Evolutionary conservation across 2,113 vertebrate species (phyloP).

Genomic region (western clawed frog (Xenopus tropicalis)): DNA sequence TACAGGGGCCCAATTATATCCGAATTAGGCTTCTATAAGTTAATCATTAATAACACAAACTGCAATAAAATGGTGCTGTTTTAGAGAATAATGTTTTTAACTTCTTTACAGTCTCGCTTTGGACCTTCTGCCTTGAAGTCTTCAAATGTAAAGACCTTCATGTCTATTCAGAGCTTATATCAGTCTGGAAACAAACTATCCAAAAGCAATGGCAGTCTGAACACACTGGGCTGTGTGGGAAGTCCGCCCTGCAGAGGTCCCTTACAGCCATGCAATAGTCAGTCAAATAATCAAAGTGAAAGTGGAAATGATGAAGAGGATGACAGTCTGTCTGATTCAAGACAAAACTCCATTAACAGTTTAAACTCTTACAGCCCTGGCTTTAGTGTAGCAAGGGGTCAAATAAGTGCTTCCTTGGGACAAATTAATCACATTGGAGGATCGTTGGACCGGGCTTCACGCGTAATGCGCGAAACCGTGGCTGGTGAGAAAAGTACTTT

Average conservation of each 20-base stretch:
- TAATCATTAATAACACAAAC: no score
- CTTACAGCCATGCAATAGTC: constrained; percentile 64
- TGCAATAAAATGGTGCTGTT: background rate
- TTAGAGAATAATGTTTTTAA: background rate
- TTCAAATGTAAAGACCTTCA: constrained; percentile 80
- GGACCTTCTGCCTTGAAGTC: constrained; percentile 91
- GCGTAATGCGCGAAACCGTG: constrained; percentile 62
- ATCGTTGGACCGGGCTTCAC: constrained; percentile 78
- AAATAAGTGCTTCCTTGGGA: constrained; percentile 92
- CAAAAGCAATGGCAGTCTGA: constrained; percentile 78
- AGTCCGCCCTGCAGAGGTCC: constrained; percentile 62
- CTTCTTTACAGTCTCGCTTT: constrained; percentile 51
- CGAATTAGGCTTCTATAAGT: no score
- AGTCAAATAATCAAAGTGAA: constrained; percentile 56
- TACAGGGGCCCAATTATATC: no score
- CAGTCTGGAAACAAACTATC: constrained; percentile 84
- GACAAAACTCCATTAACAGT: constrained; percentile 88
- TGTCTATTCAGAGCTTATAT: constrained; percentile 90
- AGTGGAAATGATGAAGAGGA: constrained; percentile 58
- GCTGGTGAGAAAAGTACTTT: constrained; percentile 61
- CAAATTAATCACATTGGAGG: constrained; percentile 91
- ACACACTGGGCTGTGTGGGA: constrained; percentile 72
- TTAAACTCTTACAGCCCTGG: constrained; percentile 79
- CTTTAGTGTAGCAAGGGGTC: constrained; percentile 74
- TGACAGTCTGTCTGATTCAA: constrained; percentile 74